Conservation (phyloP, 2,797 vertebrate genomes). For the Sternotherus odoratus region DNA sequence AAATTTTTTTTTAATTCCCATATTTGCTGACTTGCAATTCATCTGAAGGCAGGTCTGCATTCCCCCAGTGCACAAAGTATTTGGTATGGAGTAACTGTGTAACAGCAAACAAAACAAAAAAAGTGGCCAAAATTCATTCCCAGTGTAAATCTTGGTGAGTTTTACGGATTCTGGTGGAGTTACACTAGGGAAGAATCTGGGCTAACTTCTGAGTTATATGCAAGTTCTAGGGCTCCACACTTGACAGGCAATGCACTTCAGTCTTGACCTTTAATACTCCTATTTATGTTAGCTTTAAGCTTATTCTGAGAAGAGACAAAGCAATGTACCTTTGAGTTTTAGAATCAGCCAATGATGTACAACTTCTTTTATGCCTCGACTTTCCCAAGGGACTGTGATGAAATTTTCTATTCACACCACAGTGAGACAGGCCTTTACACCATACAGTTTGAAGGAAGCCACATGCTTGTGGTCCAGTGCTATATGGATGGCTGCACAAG, state of each 20-base stretch:
- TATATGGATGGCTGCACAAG: conserved; percentile 35
- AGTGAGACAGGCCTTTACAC: conserved; percentile 13
- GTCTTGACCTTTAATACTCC: not conserved
- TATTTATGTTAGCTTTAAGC: not conserved
- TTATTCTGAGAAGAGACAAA: not conserved
- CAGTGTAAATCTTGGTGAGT: not conserved
- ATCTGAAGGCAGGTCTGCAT: not conserved
- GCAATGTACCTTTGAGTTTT: not conserved
- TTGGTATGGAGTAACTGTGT: not conserved
- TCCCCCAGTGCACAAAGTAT: not conserved
- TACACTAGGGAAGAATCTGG: not conserved
- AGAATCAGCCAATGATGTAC: not conserved
- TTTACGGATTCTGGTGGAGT: not conserved
- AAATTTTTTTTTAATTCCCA: conserved; percentile 25
- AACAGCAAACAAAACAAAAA: not conserved
- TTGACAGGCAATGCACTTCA: not conserved
- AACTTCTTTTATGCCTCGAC: conserved; percentile 11
- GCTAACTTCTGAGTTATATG: conserved; percentile 15
- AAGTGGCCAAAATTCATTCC: not conserved
- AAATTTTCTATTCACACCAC: conserved; percentile 26
- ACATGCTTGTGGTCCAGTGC: conserved; percentile 24
- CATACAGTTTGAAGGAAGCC: not conserved
- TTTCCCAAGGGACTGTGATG: conserved; percentile 9
- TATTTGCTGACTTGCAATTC: not conserved
- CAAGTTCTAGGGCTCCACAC: not conserved